A percentile compares a stretch with the other conserved stretches of the same genome.
phyloP scores from a whole-genome alignment of 2,888 invertebrate species.

The Sylvicola cinctus region DNA sequence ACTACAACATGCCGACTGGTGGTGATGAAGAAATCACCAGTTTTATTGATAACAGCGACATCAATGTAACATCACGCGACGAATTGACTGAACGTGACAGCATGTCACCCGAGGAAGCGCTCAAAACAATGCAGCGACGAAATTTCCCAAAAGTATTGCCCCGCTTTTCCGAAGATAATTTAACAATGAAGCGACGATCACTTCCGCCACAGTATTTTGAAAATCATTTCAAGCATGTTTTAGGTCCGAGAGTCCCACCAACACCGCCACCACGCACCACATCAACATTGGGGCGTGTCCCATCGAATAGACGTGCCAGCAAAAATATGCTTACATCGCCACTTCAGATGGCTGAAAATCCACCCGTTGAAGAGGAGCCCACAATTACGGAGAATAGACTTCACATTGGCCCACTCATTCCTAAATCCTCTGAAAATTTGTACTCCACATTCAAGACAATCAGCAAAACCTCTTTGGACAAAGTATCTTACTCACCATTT shows the following conservation, averaged over 20 bases:
- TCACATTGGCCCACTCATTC: constrained; percentile 32
- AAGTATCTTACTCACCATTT: neutral
- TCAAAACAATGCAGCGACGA: constrained; percentile 49
- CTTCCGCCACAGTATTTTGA: constrained; percentile 32
- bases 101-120: constrained; percentile 45
- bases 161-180: constrained; percentile 25
- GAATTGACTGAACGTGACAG: constrained; percentile 24
- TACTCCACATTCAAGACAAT: constrained; percentile 11
- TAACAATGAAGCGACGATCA: constrained; percentile 34
- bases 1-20: constrained; percentile 13
- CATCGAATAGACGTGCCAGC: constrained; percentile 20
- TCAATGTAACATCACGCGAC: constrained; percentile 58
- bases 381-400: constrained; percentile 30
- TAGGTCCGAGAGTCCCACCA: constrained; percentile 31
- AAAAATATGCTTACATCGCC: constrained; percentile 25
- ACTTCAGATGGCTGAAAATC: constrained; percentile 28
- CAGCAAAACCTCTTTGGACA: neutral
- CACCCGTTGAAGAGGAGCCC: constrained; percentile 26
- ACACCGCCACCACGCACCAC: constrained; percentile 56
- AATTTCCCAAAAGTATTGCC: constrained; percentile 74
- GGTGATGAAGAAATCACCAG: constrained; percentile 26
- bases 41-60: constrained; percentile 26
- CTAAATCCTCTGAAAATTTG: constrained; percentile 16
- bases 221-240: constrained; percentile 13
- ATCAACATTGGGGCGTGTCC: constrained; percentile 36